Evolutionary conservation across 1,140 invertebrate species (phyloP), one percentile per base, ranked within the genome.

Genomic region (Dolichoris vasculosae): DNA sequence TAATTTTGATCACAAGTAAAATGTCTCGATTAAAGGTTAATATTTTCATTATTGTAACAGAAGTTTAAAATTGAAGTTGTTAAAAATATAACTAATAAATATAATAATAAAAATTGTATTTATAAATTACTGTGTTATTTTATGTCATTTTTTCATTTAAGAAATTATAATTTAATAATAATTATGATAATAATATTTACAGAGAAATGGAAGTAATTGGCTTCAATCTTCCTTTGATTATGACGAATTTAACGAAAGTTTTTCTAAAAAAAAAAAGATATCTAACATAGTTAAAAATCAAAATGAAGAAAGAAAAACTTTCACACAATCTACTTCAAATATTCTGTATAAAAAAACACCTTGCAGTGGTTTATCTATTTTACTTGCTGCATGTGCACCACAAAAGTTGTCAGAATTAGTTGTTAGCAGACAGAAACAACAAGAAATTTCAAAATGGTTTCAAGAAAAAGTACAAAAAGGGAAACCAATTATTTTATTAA

Each of bases 401-500:
- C 86, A 89, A 86, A 86, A 86, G 63, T 9, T 84, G 23, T 82
- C 87, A 15, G 92, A 93, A 80, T 89, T 93, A 75, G 89, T 88
- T 8, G 75, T 93, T 0, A 93, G 93, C 75, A 89, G 77, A 43
- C 92, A 92, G 71, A 93, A 93, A 80, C 91, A 91, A 46, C 89
- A 90, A 78, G 92, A 93, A 86, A 91, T 93, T 26, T 82, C 51
- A 11, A 87, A 87, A 43, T 93, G 93, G 93, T 83, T 93, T 55
- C 81, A 79, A 35, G 69, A 64, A 20, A 89, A 88, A 84, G 84
- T 88, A 26, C 85, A 46, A 20, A 93, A 91, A 71, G 90, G 90
- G 15, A 94, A 91, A 51, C 94, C 95, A 32, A 91, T 90, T n/a
- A 94, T 96, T 63, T 89, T 97, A 40, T 88, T 97, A 2, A 83